Evolutionary conservation across 2,113 vertebrate genomes (phyloP).

Genomic region (Rhynchopsitta pachyrhyncha): DNA sequence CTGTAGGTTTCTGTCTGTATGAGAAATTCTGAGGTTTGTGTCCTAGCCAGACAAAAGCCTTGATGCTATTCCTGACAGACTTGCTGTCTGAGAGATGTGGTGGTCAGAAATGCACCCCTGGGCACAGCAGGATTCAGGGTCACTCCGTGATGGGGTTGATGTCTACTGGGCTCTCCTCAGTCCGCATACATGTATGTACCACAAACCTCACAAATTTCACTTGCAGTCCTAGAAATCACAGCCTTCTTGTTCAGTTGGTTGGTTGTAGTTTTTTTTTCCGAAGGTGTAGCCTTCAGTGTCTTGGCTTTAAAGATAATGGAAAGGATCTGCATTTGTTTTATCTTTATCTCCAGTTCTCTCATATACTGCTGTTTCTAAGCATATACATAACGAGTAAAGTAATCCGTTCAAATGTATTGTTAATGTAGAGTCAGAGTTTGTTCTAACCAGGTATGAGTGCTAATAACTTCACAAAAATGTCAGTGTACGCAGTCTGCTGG

Average conservation of each 20-base stretch:
- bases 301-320: not conserved
- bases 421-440: not conserved
- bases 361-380: not conserved
- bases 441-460: not conserved
- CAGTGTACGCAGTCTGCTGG: not conserved
- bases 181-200: fast-evolving
- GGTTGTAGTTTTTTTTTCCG: not conserved
- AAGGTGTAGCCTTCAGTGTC: not conserved
- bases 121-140: not conserved
- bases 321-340: not conserved
- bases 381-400: not conserved
- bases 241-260: fast-evolving
- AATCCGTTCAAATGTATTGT: not conserved
- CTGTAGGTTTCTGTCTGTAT: not conserved
- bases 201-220: not conserved
- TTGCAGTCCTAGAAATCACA: not conserved
- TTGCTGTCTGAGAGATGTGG: not conserved
- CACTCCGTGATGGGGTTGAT: not conserved
- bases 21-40: not conserved
- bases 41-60: not conserved
- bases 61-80: not conserved
- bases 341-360: not conserved
- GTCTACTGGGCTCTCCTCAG: not conserved
- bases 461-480: not conserved
- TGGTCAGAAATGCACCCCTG: fast-evolving